A percentile compares a stretch with the other conserved stretches of the same genome.
Evolutionary conservation across 1,140 invertebrate species (phyloP).

Genomic region (Formica selysi): DNA sequence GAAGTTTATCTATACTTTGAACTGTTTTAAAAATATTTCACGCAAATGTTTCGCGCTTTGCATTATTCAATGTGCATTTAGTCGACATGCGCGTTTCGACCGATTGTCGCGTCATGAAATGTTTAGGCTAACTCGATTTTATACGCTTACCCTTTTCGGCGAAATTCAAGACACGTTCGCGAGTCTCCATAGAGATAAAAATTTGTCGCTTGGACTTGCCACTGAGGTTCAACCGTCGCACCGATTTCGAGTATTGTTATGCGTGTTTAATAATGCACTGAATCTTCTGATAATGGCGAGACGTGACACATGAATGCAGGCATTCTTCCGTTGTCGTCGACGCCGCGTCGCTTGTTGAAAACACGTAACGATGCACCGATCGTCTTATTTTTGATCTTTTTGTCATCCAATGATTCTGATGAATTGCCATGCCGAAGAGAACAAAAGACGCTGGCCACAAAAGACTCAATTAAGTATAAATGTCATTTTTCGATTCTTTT

Average conservation of each 20-base stretch:
- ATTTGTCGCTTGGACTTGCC: neutral
- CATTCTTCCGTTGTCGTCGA: constrained; percentile 62
- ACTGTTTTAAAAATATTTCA: neutral
- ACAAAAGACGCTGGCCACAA: constrained; percentile 36
- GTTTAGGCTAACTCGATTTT: constrained; percentile 24
- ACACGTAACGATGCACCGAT: constrained; percentile 68
- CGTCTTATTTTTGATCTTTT: constrained; percentile 39
- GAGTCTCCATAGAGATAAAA: constrained; percentile 56
- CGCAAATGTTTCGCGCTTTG: neutral
- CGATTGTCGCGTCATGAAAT: constrained; percentile 47
- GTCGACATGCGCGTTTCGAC: neutral
- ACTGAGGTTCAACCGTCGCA: neutral
- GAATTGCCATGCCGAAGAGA: neutral
- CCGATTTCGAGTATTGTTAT: constrained; percentile 25
- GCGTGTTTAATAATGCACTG: constrained; percentile 63
- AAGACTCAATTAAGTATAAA: neutral
- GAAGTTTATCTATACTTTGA: neutral
- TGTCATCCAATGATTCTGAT: constrained; percentile 5
- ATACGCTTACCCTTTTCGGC: constrained; percentile 61
- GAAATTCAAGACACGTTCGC: constrained; percentile 53
- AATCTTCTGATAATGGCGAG: constrained; percentile 65
- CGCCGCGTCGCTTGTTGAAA: constrained; percentile 69
- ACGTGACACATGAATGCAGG: constrained; percentile 56
- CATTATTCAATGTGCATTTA: constrained; percentile 31
- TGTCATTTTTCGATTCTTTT: neutral